phyloP scores from a whole-genome alignment of 1,140 invertebrate genomes.

The Drosophila triauraria region DNA sequence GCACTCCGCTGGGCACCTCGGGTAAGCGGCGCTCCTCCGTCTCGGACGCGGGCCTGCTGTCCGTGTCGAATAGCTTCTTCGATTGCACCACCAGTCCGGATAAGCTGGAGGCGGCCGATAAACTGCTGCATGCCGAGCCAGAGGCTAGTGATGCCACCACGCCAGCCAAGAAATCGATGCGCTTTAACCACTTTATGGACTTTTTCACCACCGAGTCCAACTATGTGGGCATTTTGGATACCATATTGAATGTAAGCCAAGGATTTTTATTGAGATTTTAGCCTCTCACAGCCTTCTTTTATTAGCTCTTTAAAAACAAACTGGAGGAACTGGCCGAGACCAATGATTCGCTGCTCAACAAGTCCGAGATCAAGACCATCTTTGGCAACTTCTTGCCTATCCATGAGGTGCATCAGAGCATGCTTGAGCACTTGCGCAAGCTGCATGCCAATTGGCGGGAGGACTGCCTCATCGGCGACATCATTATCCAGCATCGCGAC shows the following conservation, averaged over 20 bases:
- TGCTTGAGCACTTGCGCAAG: conserved; percentile 88
- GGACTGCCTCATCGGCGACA: conserved; percentile 93
- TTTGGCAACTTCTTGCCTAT: conserved; percentile 98
- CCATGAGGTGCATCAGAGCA: conserved; percentile 95
- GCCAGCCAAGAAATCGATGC: conserved; percentile 88
- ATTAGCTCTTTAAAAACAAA: conserved; percentile 93
- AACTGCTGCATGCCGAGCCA: conserved; percentile 84
- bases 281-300: neutral
- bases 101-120: conserved; percentile 84
- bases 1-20: conserved; percentile 73
- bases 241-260: conserved; percentile 91
- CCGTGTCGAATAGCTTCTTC: conserved; percentile 93
- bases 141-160: conserved; percentile 85
- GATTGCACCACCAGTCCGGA: conserved; percentile 93
- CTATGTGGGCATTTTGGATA: conserved; percentile 97
- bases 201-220: conserved; percentile 98
- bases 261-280: neutral
- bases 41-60: conserved; percentile 92
- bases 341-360: conserved; percentile 92
- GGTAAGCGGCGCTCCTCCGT: conserved; percentile 92
- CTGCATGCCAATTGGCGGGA: conserved; percentile 90
- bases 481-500: conserved; percentile 93
- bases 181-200: conserved; percentile 95
- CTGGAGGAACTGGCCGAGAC: conserved; percentile 93
- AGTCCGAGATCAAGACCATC: conserved; percentile 97